Evolutionary conservation across 2,888 invertebrate species (phyloP).

Genomic region (Macaria liturata): DNA sequence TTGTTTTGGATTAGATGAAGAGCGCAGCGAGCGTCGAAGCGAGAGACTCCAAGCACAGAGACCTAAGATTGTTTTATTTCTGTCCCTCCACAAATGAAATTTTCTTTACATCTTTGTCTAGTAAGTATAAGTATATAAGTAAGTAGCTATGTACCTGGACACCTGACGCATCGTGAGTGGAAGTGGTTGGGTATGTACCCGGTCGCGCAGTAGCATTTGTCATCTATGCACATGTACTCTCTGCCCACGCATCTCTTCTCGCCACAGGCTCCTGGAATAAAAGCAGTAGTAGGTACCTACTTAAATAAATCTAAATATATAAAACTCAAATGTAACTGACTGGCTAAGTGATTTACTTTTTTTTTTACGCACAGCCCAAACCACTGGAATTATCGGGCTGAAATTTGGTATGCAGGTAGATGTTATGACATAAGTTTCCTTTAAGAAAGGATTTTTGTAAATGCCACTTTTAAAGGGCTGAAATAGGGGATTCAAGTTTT

Average conservation of each 20-base stretch:
- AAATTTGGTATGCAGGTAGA: too few species aligned
- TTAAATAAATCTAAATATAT: background rate
- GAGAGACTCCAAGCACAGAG: too few species aligned
- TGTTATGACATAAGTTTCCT: too few species aligned
- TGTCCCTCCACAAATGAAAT: too few species aligned
- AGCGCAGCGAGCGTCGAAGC: too few species aligned
- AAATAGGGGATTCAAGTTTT: too few species aligned
- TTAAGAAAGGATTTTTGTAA: too few species aligned
- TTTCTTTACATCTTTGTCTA: too few species aligned
- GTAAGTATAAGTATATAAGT: too few species aligned
- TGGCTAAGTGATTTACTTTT: background rate
- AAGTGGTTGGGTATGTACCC: slow-evolving; percentile 63
- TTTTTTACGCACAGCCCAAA: background rate
- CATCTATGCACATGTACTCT: slow-evolving; percentile 65
- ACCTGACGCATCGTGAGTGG: slow-evolving; percentile 59
- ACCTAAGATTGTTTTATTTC: too few species aligned
- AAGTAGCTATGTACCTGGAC: slow-evolving; percentile 60
- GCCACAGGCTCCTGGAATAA: slow-evolving; percentile 51
- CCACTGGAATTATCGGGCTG: background rate
- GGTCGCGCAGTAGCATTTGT: slow-evolving; percentile 62
- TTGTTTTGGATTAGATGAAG: too few species aligned
- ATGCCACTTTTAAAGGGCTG: too few species aligned
- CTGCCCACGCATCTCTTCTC: slow-evolving; percentile 57
- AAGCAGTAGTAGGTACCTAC: background rate
- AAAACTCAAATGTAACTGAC: background rate